Evolutionary conservation across 2,888 invertebrate species (phyloP).

Genomic region (Eupithecia abbreviata): DNA sequence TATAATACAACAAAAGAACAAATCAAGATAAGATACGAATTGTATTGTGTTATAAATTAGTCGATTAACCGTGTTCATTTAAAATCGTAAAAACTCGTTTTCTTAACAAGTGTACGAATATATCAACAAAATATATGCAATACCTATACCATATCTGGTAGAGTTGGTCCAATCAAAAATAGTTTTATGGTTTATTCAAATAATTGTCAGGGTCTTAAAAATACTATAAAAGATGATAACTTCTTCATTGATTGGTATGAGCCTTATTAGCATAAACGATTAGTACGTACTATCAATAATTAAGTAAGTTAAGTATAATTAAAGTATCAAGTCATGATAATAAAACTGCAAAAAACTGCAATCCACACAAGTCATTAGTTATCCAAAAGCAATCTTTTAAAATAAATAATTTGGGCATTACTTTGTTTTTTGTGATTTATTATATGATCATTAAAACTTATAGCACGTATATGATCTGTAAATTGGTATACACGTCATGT

Average conservation of each 20-base stretch:
- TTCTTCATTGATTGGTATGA: background rate
- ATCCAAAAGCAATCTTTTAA: conserved; percentile 9
- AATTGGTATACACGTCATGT: background rate
- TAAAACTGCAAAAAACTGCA: conserved; percentile 15
- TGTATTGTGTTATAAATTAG: background rate
- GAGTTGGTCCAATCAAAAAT: background rate
- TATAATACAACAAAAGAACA: background rate
- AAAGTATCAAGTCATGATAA: background rate
- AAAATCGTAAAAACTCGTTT: background rate
- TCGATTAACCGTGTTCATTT: background rate
- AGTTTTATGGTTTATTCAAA: conserved; percentile 1
- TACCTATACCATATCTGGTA: background rate
- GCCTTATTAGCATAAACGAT: background rate
- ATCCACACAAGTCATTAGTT: conserved; percentile 15
- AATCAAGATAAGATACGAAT: conserved; percentile 4
- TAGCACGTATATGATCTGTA: background rate
- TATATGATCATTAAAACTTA: background rate
- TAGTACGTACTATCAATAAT: background rate
- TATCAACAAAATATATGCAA: background rate
- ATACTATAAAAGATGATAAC: background rate
- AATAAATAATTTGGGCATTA: conserved; percentile 3
- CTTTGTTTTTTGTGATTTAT: background rate
- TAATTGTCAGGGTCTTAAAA: background rate
- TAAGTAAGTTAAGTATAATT: background rate
- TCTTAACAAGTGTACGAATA: background rate